These are phyloP conservation scores for Syngnathus typhle DNA, from an alignment of 2,113 vertebrate genomes.

Conservation along the genomic window DNA sequence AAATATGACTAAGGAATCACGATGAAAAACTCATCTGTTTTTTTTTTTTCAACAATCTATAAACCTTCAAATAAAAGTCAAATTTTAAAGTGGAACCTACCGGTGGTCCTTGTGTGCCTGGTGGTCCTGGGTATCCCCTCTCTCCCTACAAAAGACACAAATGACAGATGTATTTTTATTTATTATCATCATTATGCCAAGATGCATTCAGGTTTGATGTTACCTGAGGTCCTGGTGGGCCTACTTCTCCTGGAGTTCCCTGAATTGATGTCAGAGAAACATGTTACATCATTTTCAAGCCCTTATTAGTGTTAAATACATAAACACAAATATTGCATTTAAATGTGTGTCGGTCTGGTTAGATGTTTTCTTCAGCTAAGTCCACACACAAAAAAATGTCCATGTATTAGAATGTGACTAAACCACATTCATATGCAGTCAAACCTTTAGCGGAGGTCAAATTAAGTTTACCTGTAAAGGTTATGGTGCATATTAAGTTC, in stretches of 20 bases:
- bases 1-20: too few species aligned
- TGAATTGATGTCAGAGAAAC: constrained; percentile 3
- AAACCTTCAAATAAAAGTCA: background rate
- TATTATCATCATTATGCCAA: background rate
- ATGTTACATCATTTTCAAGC: background rate
- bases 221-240: constrained; percentile 45
- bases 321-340: too few species aligned
- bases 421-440: background rate
- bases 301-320: background rate
- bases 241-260: constrained; percentile 38
- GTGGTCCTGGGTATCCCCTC: constrained; percentile 36
- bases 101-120: constrained; percentile 36
- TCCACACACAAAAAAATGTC: too few species aligned
- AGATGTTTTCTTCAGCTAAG: too few species aligned
- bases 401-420: too few species aligned
- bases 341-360: too few species aligned
- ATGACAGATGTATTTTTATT: background rate
- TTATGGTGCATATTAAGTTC: background rate
- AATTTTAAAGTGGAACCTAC: constrained; percentile 17
- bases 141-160: constrained; percentile 35
- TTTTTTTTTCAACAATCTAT: too few species aligned
- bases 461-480: background rate
- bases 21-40: too few species aligned
- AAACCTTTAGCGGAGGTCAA: background rate
- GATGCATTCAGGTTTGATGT: background rate